Percentiles rank a stretch among this genome's conserved stretches.
phyloP scores from a whole-genome alignment of 1,140 invertebrate species.

The Atta texana region DNA sequence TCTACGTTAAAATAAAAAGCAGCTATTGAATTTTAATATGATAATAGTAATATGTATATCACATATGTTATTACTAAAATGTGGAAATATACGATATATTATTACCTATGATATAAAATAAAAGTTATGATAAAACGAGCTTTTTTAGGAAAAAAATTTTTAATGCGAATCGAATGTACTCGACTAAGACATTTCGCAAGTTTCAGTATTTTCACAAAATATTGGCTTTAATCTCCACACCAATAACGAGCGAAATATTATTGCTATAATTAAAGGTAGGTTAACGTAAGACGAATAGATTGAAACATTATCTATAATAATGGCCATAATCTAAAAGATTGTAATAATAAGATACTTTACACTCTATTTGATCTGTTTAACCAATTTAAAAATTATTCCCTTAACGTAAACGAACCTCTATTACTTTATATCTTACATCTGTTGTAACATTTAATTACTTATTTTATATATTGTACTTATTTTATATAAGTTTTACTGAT shows the following conservation, averaged over 20 bases:
- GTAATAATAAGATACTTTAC: background rate
- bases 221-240: background rate
- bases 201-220: background rate
- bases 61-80: background rate
- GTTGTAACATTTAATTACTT: background rate
- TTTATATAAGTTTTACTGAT: background rate
- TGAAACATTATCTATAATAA: background rate
- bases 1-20: background rate
- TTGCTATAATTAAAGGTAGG: background rate
- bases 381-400: slow-evolving; percentile 7
- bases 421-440: background rate
- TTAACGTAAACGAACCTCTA: background rate
- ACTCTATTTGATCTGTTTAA: background rate
- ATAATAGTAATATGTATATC: background rate
- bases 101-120: background rate
- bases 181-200: slow-evolving; percentile 15
- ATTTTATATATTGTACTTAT: background rate
- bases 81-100: background rate
- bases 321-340: background rate
- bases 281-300: background rate
- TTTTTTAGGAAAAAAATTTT: slow-evolving; percentile 12
- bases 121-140: background rate
- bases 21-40: background rate
- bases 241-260: slow-evolving; percentile 33
- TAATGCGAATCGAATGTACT: background rate